Evolutionary conservation across 2,113 vertebrate genomes (phyloP), one percentile per base, ranked within the genome.

Genomic region (Pelecanoides urinatrix): DNA sequence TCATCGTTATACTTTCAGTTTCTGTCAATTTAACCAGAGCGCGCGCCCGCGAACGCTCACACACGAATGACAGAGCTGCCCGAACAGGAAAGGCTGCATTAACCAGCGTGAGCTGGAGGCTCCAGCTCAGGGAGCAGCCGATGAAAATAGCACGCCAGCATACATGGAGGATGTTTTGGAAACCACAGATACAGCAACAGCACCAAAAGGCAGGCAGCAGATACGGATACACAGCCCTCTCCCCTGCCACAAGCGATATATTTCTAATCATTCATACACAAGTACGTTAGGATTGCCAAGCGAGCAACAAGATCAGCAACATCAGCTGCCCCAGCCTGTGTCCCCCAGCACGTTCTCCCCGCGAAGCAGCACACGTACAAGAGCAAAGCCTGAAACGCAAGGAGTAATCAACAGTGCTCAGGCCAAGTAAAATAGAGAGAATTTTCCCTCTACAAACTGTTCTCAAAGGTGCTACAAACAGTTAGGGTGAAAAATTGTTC

Each of bases 71-170:
- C 88, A 93, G 92, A 93, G 95, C 95, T 73, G 95, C 94, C 96
- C 96, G 26, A 80, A 72, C 91, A 89, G 90, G 96, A 97, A 97
- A 89, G 89, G 95, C 95, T 78, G 80, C 79, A n/a, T 20, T 42
- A 84, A 88, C 66, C 82, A 49, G 65, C 1, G 75, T 17, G 91
- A 27, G 78, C 94, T 50, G 90, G 79, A 61, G n/a, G 81, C 91
- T 86, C 63, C 45, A 62, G 50, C 89, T 67, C 84, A 14, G 14
- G 89, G 44, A 67, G 76, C 52, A 85, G 79, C 58, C 52, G 70
- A 50, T 36, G 90, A 90, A 84, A 96, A 79, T 36, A 74, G 96
- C 94, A 62, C 62, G 16, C 61, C 92, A 71, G 50, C 65, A 21
- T 30, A 47, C 84, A 87, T 32, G 94, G 68, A 93, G 92, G 83